phyloP scores from a whole-genome alignment of 2,113 vertebrate genomes.

The Propithecus coquereli region DNA sequence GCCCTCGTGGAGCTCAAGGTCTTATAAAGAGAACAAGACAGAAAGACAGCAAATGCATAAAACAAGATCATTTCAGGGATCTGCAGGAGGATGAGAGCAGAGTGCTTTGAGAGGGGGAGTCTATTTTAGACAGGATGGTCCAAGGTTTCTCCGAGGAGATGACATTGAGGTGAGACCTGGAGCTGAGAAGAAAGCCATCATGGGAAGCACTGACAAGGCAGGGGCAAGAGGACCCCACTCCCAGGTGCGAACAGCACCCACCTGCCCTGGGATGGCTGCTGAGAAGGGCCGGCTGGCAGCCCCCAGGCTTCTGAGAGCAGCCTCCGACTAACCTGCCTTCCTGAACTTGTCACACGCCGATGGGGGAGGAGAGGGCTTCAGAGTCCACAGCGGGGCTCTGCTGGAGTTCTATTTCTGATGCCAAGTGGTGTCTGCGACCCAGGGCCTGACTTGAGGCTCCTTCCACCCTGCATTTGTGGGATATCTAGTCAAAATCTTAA shows the following conservation, averaged over 20 bases:
- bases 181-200: background rate
- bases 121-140: background rate
- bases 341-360: background rate
- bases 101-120: accelerated
- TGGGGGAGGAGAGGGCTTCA: background rate
- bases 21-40: background rate
- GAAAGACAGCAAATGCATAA: background rate
- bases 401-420: background rate
- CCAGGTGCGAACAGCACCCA: background rate
- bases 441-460: background rate
- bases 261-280: background rate
- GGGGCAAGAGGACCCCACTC: background rate
- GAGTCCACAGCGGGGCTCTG: background rate
- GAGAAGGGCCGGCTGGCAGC: background rate
- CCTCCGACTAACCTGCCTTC: background rate
- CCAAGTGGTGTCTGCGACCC: background rate
- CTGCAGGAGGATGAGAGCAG: background rate
- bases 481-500: background rate
- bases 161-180: background rate
- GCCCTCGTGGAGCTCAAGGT: background rate
- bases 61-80: background rate
- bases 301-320: background rate
- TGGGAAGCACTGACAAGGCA: background rate
- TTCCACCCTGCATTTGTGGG: background rate
- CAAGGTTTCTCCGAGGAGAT: background rate